These are phyloP conservation scores for Silurus lanzhouensis DNA, from an alignment of 2,797 vertebrate genomes.

Conservation along the genomic window DNA sequence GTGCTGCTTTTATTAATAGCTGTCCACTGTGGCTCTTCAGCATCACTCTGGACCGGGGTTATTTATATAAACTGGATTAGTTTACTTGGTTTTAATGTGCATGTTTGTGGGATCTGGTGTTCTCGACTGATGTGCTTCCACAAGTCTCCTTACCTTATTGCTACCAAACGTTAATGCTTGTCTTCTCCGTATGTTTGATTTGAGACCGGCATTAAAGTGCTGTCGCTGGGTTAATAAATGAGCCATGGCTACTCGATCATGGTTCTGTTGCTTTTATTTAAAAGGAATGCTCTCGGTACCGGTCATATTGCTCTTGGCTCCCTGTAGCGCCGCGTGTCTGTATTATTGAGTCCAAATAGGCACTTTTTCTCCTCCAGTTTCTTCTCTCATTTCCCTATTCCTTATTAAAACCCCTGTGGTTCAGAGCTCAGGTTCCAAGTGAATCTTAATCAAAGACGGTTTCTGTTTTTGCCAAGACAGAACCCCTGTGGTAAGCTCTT, in stretches of 20 bases:
- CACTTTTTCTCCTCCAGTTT: slow-evolving; percentile 59
- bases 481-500: slow-evolving; percentile 64
- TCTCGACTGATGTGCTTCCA: not conserved
- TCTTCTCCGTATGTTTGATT: not conserved
- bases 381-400: slow-evolving; percentile 56
- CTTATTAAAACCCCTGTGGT: slow-evolving; percentile 72
- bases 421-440: slow-evolving; percentile 61
- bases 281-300: slow-evolving; percentile 78
- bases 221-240: slow-evolving; percentile 69
- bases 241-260: slow-evolving; percentile 68
- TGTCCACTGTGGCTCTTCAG: slow-evolving; percentile 6
- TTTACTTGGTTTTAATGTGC: slow-evolving; percentile 15
- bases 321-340: slow-evolving; percentile 74
- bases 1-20: slow-evolving; percentile 35
- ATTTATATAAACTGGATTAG: slow-evolving; percentile 29
- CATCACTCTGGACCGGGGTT: not conserved
- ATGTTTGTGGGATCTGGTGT: slow-evolving; percentile 4
- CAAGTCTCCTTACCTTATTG: slow-evolving; percentile 12
- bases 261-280: slow-evolving; percentile 76
- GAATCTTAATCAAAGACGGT: slow-evolving; percentile 72
- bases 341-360: slow-evolving; percentile 75
- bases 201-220: slow-evolving; percentile 20
- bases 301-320: slow-evolving; percentile 81
- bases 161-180: not conserved
- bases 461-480: slow-evolving; percentile 69